Conservation (phyloP, 2,797 vertebrate species). For the Clamator glandarius region DNA sequence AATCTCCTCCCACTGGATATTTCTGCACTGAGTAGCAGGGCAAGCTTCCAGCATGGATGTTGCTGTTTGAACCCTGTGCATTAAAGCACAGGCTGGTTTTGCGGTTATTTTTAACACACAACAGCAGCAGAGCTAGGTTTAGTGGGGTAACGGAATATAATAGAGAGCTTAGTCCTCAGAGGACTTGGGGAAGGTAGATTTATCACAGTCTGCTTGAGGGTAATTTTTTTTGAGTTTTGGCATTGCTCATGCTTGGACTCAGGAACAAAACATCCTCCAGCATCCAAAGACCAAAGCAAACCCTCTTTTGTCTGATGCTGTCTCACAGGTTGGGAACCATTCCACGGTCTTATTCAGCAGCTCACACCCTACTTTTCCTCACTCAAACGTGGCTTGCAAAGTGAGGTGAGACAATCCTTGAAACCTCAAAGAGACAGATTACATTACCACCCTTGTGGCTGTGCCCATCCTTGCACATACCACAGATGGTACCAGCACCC, state of each 20-base stretch:
- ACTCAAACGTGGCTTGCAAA: background rate
- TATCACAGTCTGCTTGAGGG: background rate
- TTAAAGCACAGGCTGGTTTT: background rate
- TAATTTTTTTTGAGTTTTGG: background rate
- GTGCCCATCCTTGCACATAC: background rate
- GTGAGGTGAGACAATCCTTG: fast-evolving
- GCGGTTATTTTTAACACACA: background rate
- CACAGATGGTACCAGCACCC: constrained; percentile 5
- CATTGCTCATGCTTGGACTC: background rate
- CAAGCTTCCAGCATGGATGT: background rate
- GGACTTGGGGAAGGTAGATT: background rate
- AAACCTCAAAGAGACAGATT: background rate
- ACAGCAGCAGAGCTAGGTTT: background rate
- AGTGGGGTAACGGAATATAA: background rate
- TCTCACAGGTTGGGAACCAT: background rate
- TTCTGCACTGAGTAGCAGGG: background rate
- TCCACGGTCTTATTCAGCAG: background rate
- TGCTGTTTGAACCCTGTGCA: background rate
- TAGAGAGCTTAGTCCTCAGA: background rate
- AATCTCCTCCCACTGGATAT: background rate
- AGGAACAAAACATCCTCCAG: background rate
- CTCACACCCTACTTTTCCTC: background rate
- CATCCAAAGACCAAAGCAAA: background rate
- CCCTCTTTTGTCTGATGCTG: background rate
- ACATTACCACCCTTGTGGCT: background rate